These are phyloP conservation scores for Phrynocephalus forsythii DNA, from an alignment of 2,797 vertebrate species.

Conservation along the genomic window DNA sequence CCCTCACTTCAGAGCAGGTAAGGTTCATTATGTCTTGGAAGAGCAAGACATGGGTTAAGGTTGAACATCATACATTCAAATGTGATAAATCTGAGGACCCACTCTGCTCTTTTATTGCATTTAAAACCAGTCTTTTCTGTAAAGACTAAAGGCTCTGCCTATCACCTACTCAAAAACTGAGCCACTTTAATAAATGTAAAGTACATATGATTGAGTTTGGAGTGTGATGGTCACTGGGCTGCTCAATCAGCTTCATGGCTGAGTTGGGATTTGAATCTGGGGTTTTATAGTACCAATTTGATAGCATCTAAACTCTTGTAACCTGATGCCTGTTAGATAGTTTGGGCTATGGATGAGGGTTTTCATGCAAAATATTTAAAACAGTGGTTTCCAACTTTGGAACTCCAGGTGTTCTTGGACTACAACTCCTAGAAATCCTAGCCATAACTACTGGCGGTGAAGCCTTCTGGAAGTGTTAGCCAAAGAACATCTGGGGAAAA, in stretches of 20 bases:
- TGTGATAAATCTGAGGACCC: background rate
- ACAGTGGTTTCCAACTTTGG: too few species aligned
- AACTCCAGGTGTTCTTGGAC: too few species aligned
- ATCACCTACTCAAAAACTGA: background rate
- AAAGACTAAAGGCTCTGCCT: background rate
- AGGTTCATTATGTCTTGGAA: background rate
- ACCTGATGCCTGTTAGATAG: background rate
- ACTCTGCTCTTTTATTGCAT: background rate
- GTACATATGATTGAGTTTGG: background rate
- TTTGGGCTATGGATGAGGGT: background rate
- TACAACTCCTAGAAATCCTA: too few species aligned
- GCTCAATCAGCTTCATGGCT: background rate
- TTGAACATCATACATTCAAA: constrained; percentile 51
- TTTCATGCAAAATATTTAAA: background rate
- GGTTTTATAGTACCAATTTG: background rate
- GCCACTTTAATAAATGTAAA: background rate
- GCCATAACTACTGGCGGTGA: too few species aligned
- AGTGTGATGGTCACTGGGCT: background rate
- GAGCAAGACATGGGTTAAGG: background rate
- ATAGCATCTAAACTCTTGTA: background rate
- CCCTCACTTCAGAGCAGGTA: background rate
- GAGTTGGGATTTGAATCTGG: background rate
- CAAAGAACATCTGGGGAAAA: too few species aligned
- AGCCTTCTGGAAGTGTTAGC: too few species aligned
- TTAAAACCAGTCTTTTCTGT: background rate